These are phyloP conservation scores for Ariopsis seemanni DNA, from an alignment of 2,113 vertebrate genomes.

Conservation along the genomic window DNA sequence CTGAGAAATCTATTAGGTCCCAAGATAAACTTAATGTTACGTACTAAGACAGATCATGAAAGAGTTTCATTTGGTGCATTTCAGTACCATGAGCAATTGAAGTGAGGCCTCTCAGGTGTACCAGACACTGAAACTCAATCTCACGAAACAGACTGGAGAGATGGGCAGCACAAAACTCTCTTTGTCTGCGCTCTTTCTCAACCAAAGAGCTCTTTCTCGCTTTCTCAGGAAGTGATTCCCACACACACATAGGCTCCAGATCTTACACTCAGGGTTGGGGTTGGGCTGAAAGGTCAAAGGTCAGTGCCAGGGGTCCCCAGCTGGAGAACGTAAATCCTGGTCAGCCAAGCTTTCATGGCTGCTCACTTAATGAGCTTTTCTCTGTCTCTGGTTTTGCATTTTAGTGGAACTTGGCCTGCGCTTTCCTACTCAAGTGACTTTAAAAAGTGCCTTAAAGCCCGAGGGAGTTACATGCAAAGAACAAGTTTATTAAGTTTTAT, in stretches of 20 bases:
- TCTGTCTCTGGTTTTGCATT: slow-evolving; percentile 10
- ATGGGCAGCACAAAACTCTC: slow-evolving; percentile 43
- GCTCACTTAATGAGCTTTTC: slow-evolving; percentile 39
- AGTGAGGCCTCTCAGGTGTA: slow-evolving; percentile 31
- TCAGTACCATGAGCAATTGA: neutral
- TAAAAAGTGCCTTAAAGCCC: slow-evolving; percentile 11
- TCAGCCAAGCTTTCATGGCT: slow-evolving; percentile 40
- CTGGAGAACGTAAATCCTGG: slow-evolving; percentile 53
- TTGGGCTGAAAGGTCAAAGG: slow-evolving; percentile 46
- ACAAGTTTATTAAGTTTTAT: neutral
- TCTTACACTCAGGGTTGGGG: slow-evolving; percentile 13
- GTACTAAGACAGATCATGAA: neutral
- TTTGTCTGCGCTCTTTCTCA: slow-evolving; percentile 46
- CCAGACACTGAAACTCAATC: slow-evolving; percentile 46
- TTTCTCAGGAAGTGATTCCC: slow-evolving; percentile 46
- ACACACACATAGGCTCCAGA: slow-evolving; percentile 40
- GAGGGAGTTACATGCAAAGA: neutral
- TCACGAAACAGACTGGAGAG: slow-evolving; percentile 22
- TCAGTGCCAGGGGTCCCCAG: slow-evolving; percentile 48
- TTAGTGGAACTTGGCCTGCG: neutral
- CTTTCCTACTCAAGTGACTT: slow-evolving; percentile 4
- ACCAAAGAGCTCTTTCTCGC: slow-evolving; percentile 17
- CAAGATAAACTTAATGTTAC: neutral
- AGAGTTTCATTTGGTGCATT: neutral
- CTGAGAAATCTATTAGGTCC: neutral